Conservation (phyloP, 2,888 invertebrate species). For the Lottia gigantea region DNA sequence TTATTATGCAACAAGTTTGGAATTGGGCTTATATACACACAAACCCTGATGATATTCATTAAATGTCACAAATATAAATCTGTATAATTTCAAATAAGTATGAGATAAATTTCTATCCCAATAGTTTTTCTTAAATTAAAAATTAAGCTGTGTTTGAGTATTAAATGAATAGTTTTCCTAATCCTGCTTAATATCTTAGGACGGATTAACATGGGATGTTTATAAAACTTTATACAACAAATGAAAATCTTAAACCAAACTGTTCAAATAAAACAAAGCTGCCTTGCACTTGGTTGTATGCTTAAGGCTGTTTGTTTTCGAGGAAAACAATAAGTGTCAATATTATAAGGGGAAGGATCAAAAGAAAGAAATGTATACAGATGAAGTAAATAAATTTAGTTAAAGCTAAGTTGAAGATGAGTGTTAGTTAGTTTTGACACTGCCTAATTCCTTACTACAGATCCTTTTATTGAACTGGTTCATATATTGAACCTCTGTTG, state of each 20-base stretch:
- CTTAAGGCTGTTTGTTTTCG: conserved; percentile 16
- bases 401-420: conserved; percentile 19
- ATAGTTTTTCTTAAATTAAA: too few relatives aligned
- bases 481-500: neutral
- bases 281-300: conserved; percentile 24
- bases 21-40: too few relatives aligned
- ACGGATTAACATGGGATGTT: conserved; percentile 22
- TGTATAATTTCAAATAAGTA: too few relatives aligned
- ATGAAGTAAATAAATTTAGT: conserved; percentile 22
- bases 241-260: conserved; percentile 11
- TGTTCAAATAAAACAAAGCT: conserved; percentile 22
- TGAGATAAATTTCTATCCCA: too few relatives aligned
- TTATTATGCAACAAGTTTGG: too few relatives aligned
- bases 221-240: conserved; percentile 22
- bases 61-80: too few relatives aligned
- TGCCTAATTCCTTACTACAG: conserved; percentile 10
- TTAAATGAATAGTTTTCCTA: neutral
- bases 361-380: conserved; percentile 17
- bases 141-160: neutral
- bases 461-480: neutral
- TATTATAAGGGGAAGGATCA: conserved; percentile 9
- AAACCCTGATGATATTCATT: too few relatives aligned
- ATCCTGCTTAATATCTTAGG: conserved; percentile 15
- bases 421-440: conserved; percentile 20
- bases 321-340: conserved; percentile 24